phyloP scores from a whole-genome alignment of 2,888 invertebrate genomes.

The Heterodera filipjevi region DNA sequence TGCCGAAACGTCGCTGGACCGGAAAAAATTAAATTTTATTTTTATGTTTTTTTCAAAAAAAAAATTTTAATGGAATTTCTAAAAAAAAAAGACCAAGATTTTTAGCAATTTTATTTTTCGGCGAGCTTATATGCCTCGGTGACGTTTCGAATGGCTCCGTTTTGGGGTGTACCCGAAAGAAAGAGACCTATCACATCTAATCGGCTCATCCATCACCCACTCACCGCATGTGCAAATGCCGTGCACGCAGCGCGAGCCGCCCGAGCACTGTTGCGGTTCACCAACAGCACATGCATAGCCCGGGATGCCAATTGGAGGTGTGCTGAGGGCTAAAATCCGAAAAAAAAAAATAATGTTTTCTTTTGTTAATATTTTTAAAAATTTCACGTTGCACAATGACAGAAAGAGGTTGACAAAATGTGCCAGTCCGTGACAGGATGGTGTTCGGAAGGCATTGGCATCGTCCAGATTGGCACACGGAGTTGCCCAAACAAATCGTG shows the following conservation, averaged over 20 bases:
- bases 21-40: no score
- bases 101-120: no score
- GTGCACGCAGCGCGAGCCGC: constrained; percentile 44
- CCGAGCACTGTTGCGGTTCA: constrained; percentile 39
- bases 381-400: constrained; percentile 33
- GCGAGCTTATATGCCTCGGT: no score
- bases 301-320: constrained; percentile 14
- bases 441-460: constrained; percentile 47
- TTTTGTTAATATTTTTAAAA: neutral
- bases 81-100: neutral
- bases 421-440: constrained; percentile 28
- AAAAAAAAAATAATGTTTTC: neutral
- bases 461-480: constrained; percentile 32
- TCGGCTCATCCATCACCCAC: neutral
- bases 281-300: constrained; percentile 23
- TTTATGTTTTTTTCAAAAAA: neutral
- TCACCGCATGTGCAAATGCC: constrained; percentile 45
- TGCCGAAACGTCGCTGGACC: no score
- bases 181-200: constrained; percentile 27
- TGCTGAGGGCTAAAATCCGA: constrained; percentile 28
- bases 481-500: constrained; percentile 38
- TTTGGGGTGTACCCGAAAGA: no score
- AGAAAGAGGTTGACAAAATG: constrained; percentile 37
- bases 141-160: no score
- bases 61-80: neutral